phyloP scores from a whole-genome alignment of 2,113 vertebrate species.

The Syngnathus typhle region DNA sequence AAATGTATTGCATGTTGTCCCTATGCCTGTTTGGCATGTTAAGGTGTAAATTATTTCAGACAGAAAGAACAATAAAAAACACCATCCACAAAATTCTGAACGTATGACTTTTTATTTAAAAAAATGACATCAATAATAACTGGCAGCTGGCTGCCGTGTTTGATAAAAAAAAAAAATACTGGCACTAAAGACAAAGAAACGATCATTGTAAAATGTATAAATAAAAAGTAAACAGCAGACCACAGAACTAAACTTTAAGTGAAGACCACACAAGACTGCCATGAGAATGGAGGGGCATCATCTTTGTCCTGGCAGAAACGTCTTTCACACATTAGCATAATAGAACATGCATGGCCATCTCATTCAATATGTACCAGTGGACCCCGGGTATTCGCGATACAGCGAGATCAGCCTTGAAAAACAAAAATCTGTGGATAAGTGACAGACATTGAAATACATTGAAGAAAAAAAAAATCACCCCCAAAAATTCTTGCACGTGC shows the following conservation, averaged over 20 bases:
- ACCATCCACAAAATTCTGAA: not conserved
- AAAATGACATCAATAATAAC: not conserved
- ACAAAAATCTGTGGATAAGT: too few relatives aligned
- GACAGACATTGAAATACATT: too few relatives aligned
- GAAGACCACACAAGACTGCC: not conserved
- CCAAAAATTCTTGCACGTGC: too few relatives aligned
- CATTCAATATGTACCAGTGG: not conserved
- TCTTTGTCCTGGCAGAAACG: not conserved
- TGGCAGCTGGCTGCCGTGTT: not conserved
- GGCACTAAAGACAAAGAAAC: not conserved
- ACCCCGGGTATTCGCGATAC: not conserved
- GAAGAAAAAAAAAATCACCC: too few relatives aligned
- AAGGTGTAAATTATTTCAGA: too few relatives aligned
- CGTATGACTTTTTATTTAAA: not conserved
- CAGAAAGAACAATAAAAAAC: not conserved
- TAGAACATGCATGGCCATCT: not conserved
- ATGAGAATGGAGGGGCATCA: not conserved
- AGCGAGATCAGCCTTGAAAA: too few relatives aligned
- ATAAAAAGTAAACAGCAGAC: not conserved
- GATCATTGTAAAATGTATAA: conserved; percentile 1
- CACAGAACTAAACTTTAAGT: conserved; percentile 23
- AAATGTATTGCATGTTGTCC: too few relatives aligned
- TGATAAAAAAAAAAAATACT: conserved; percentile 10
- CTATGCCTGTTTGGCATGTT: too few relatives aligned
- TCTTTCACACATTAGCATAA: conserved; percentile 4